Base-by-base conservation (phyloP, 1,140 invertebrate species). In the Anthonomus grandis region DNA sequence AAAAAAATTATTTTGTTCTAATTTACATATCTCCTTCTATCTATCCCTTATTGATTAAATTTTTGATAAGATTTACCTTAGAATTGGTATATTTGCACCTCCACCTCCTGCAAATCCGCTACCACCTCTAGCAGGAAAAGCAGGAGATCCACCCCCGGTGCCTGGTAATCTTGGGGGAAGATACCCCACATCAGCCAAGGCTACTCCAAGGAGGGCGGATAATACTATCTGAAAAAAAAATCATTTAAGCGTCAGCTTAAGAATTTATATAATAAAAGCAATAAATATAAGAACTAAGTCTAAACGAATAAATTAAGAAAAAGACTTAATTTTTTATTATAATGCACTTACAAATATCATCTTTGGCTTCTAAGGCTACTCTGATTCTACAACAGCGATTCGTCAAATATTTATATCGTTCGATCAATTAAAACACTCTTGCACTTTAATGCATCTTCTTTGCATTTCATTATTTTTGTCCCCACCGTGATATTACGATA, bases 141-240 rank as follows among this genome's bases (percentile, higher is more conserved):
- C 54, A 15, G 24, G 24, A 0, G 21, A 36, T 39, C 48, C 65
- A 1, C 62, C 60, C 8, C 62, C 66, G 24, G 10, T 49, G n/a
- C n/a, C n/a, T n/a, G n/a, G n/a, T n/a, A n/a, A n/a, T 27, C 76
- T 67, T 2, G 83, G 83, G 10, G 83, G 83, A 10, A 85, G 74
- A 65, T 85, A 85, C 10, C 75, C 78, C 63, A 79, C 81, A 57
- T 84, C 83, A 25, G 62, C 61, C 13, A 61, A 23, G 27, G 59
- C 67, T 9, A 64, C 49, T 24, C 66, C 63, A 8, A 63, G 39
- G 19, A 68, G 24, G 12, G 57, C 56, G 15, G 60, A 51, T 42
- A 70, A 52, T 52, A 69, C 51, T 21, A 69, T 38, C 64, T 67
- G 24, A n/a, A n/a, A n/a, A n/a, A n/a, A n/a, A n/a, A n/a, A n/a